phyloP scores from a whole-genome alignment of 2,113 vertebrate genomes.

The Taxidea taxus region DNA sequence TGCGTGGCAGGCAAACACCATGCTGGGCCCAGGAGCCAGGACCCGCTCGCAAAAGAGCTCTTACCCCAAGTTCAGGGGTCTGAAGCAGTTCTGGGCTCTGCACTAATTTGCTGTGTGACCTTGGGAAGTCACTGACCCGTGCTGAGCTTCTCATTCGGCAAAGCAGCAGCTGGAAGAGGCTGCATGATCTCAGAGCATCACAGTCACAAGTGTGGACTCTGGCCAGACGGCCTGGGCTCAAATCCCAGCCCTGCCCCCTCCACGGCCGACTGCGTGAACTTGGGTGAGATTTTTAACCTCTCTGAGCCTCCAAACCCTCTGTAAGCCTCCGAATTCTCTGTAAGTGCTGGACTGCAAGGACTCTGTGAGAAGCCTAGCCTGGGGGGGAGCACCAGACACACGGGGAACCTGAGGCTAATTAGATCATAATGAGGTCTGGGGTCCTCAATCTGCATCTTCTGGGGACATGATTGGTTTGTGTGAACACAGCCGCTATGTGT shows the following conservation, averaged over 20 bases:
- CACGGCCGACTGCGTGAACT: neutral
- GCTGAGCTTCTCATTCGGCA: neutral
- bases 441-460: accelerated
- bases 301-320: neutral
- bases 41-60: neutral
- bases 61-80: neutral
- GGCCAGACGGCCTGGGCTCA: neutral
- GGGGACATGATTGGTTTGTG: accelerated
- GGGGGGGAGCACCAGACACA: accelerated
- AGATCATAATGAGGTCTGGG: neutral
- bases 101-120: neutral
- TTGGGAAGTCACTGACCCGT: neutral
- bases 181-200: neutral
- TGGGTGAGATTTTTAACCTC: neutral
- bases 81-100: neutral
- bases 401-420: neutral
- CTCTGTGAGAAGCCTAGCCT: neutral
- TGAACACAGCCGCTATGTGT: neutral
- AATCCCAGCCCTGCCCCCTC: neutral
- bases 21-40: neutral
- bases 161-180: neutral
- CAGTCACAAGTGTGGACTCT: neutral
- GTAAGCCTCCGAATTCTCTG: too few species aligned
- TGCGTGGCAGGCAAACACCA: accelerated
- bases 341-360: accelerated